phyloP scores from a whole-genome alignment of 37 sponge, comb jelly and placozoan genomes.

The Halisarca cf. caerulea region DNA sequence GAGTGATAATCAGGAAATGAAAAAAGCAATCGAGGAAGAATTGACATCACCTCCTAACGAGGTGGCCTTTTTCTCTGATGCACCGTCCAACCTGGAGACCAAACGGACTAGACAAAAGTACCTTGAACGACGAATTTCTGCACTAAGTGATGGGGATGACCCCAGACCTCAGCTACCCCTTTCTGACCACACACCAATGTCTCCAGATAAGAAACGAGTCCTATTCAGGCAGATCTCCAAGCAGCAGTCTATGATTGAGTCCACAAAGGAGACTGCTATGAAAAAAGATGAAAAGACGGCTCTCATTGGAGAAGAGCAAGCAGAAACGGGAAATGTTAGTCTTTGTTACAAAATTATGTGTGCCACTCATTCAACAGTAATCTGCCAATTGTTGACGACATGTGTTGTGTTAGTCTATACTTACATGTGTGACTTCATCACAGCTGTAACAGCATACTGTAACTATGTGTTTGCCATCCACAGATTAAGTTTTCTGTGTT shows the following conservation, averaged over 20 bases:
- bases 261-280: constrained; percentile 3
- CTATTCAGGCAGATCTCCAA: background rate
- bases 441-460: background rate
- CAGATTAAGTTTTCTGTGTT: constrained; percentile 65
- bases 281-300: constrained; percentile 15
- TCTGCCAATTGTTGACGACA: too few species aligned
- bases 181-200: background rate
- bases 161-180: too few species aligned
- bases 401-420: too few species aligned
- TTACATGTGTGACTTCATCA: too few species aligned
- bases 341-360: too few species aligned
- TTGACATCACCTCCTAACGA: background rate
- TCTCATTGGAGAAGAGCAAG: constrained; percentile 75
- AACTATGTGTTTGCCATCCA: too few species aligned
- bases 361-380: too few species aligned
- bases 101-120: background rate
- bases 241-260: constrained; percentile 9
- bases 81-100: background rate
- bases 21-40: constrained; percentile 4
- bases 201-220: background rate
- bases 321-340: constrained; percentile 77
- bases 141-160: background rate
- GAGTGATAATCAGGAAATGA: background rate
- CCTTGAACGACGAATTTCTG: background rate
- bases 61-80: background rate